Evolutionary conservation across 2,113 vertebrate genomes (phyloP).

Genomic region (Cavia aperea): DNA sequence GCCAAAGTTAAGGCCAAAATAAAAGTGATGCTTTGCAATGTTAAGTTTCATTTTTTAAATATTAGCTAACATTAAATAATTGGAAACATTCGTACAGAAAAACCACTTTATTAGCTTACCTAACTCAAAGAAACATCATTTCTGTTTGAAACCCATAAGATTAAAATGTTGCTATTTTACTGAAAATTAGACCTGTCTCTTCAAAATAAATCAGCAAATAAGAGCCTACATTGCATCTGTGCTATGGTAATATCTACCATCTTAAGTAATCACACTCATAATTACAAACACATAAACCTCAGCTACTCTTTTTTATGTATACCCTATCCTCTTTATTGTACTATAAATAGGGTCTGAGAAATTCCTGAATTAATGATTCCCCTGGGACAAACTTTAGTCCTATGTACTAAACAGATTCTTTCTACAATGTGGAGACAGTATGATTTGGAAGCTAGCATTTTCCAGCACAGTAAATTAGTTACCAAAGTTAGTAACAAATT

Average conservation of each 20-base stretch:
- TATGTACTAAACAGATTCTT: not conserved
- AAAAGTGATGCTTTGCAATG: constrained; percentile 37
- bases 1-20: constrained; percentile 3
- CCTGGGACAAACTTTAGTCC: not conserved
- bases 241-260: not conserved
- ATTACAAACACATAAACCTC: not conserved
- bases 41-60: constrained; percentile 44
- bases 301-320: not conserved
- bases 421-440: not conserved
- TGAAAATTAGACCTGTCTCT: not conserved
- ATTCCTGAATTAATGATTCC: not conserved
- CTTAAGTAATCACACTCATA: not conserved
- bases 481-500: not conserved
- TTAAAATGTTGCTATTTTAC: not conserved
- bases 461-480: not conserved
- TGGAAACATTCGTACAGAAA: constrained; percentile 14
- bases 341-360: not conserved
- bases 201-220: not conserved
- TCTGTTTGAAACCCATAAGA: not conserved
- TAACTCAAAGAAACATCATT: not conserved
- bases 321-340: not conserved
- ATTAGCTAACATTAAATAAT: constrained; percentile 21
- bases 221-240: not conserved
- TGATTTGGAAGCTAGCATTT: not conserved
- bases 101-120: not conserved